Evolutionary conservation across 2,113 vertebrate genomes (phyloP).

Genomic region (Cyanoliseus patagonus): DNA sequence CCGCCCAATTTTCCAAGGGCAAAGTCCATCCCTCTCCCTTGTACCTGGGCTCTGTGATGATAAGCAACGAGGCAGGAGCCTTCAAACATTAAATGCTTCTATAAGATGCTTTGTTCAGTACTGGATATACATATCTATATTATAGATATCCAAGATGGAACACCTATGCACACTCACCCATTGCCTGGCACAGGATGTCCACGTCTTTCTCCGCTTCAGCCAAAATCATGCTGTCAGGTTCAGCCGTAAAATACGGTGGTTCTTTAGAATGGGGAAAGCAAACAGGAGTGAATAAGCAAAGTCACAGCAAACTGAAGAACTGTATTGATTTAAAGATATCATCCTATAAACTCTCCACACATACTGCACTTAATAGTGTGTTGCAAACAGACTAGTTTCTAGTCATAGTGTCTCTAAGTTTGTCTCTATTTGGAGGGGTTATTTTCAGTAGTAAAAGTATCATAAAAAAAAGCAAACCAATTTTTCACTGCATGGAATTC

Average conservation of each 20-base stretch:
- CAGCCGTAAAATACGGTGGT: conserved; percentile 81
- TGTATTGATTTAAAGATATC: not conserved
- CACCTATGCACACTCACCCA: conserved; percentile 74
- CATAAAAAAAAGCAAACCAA: not conserved
- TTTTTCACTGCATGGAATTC: not conserved
- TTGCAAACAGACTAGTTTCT: not conserved
- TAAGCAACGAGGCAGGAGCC: not conserved
- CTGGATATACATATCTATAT: rapidly evolving
- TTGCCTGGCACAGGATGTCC: conserved; percentile 85
- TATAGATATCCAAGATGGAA: rapidly evolving
- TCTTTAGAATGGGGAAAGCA: conserved; percentile 73
- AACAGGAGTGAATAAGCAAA: not conserved
- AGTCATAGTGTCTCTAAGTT: not conserved
- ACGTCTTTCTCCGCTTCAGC: conserved; percentile 84
- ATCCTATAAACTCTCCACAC: not conserved
- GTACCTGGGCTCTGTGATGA: not conserved
- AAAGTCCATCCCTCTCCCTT: not conserved
- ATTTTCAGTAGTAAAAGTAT: not conserved
- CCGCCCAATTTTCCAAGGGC: not conserved
- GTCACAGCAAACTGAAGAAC: not conserved
- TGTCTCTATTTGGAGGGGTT: not conserved
- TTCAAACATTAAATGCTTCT: not conserved
- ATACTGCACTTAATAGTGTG: rapidly evolving
- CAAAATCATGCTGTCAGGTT: conserved; percentile 79
- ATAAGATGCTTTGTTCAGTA: not conserved